Percentiles rank a stretch among this genome's conserved stretches.
These are phyloP conservation scores for Caloenas nicobarica DNA, from an alignment of 2,113 vertebrate genomes.

Conservation along the genomic window DNA sequence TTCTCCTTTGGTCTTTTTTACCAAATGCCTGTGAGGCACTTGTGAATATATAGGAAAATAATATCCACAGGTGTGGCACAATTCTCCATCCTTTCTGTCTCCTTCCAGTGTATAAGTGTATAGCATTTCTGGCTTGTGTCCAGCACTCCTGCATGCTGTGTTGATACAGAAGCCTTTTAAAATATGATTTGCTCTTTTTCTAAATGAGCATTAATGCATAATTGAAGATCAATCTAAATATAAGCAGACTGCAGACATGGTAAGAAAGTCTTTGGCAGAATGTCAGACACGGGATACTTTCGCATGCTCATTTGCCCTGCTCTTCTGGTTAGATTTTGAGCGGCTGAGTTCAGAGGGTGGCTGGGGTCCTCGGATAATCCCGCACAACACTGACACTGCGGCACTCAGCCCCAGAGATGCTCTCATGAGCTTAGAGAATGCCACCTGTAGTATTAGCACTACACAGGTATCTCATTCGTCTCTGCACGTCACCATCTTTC, in stretches of 20 bases:
- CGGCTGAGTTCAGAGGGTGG: background rate
- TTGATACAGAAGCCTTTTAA: background rate
- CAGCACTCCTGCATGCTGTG: background rate
- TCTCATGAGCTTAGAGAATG: background rate
- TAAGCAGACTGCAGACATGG: background rate
- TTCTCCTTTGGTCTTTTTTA: background rate
- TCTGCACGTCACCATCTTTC: background rate
- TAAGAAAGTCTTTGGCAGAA: background rate
- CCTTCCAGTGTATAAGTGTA: background rate
- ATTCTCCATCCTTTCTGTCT: background rate
- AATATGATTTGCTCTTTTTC: background rate
- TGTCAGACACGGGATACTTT: background rate
- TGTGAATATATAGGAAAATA: background rate
- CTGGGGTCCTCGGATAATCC: background rate
- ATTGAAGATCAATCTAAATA: background rate
- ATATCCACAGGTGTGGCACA: background rate
- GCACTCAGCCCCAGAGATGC: background rate
- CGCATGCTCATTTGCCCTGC: background rate
- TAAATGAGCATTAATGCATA: background rate
- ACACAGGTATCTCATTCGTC: background rate
- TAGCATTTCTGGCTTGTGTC: background rate
- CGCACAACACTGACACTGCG: accelerated
- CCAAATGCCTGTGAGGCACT: background rate
- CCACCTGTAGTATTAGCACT: background rate
- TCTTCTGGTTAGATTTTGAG: background rate